phyloP scores from a whole-genome alignment of 2,113 vertebrate genomes.

The Cettia cetti region DNA sequence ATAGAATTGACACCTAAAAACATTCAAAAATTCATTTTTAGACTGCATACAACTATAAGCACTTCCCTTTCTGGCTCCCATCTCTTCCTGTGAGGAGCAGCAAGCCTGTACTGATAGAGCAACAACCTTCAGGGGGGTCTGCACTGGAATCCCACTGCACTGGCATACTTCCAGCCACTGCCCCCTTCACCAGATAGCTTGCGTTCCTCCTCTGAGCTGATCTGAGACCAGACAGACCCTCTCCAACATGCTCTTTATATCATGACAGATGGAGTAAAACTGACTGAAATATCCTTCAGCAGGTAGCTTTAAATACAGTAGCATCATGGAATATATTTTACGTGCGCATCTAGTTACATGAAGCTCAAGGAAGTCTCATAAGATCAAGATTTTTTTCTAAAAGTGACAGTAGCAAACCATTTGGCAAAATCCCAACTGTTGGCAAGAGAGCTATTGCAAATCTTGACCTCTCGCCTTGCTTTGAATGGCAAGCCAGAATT shows the following conservation, averaged over 20 bases:
- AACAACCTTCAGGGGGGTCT: neutral
- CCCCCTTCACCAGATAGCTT: neutral
- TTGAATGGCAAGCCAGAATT: slow-evolving; percentile 4
- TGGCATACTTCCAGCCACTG: neutral
- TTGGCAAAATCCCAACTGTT: neutral
- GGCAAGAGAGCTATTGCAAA: neutral
- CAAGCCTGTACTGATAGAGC: neutral
- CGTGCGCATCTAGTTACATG: neutral
- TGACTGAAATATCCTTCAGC: neutral
- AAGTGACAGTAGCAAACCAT: neutral
- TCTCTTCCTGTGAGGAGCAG: neutral
- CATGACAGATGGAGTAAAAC: neutral
- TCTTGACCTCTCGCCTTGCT: neutral
- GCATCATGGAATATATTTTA: neutral
- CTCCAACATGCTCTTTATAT: neutral
- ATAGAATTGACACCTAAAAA: neutral
- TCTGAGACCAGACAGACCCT: neutral
- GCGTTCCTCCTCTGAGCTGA: neutral
- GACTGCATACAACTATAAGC: neutral
- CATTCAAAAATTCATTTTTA: neutral
- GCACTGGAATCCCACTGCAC: neutral
- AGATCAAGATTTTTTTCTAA: neutral
- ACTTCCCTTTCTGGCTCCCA: neutral
- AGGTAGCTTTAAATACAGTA: neutral
- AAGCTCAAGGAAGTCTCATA: neutral